Conservation (phyloP, 2,113 vertebrate genomes). For the Leucosticte australis region DNA sequence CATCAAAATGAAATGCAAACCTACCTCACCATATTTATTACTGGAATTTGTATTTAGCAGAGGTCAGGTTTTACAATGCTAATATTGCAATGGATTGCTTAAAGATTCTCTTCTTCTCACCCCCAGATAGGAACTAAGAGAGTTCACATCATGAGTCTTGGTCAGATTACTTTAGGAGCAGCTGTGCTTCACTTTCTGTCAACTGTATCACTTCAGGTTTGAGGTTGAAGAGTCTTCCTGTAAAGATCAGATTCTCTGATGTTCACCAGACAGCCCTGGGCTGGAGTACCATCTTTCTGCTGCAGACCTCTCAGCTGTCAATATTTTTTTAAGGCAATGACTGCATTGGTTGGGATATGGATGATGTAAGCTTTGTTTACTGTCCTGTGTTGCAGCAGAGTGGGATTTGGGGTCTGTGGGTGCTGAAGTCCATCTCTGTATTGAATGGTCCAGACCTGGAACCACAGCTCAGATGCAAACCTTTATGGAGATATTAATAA, state of each 20-base stretch:
- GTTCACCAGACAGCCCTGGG: not conserved
- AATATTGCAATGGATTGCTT: not conserved
- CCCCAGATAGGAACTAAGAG: not conserved
- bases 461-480: not conserved
- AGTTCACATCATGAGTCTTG: not conserved
- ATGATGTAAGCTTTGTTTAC: not conserved
- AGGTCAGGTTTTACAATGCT: not conserved
- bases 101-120: not conserved
- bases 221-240: not conserved
- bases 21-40: rapidly evolving
- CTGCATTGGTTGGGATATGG: not conserved
- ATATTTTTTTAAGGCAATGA: not conserved
- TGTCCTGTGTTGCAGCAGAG: not conserved
- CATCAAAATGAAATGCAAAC: not conserved
- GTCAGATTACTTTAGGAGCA: not conserved
- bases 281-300: not conserved
- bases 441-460: not conserved
- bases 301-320: not conserved
- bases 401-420: not conserved
- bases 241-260: not conserved
- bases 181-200: not conserved
- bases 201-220: not conserved
- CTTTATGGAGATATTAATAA: not conserved
- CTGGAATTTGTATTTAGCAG: not conserved
- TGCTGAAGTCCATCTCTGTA: not conserved